Conservation (phyloP, 2,888 invertebrate species). For the Drepana falcataria region DNA sequence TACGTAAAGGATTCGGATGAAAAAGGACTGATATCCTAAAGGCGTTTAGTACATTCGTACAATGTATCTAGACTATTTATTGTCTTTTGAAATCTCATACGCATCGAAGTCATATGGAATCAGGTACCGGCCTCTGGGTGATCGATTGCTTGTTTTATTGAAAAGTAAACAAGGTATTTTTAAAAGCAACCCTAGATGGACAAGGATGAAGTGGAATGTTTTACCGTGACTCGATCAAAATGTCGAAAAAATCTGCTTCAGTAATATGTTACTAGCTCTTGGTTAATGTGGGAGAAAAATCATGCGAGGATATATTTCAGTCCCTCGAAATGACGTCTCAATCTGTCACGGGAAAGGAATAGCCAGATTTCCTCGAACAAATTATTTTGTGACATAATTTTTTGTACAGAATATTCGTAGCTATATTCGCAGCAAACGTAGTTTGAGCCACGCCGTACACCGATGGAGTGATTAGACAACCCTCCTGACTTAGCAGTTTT, state of each 20-base stretch:
- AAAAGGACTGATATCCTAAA: too few species aligned
- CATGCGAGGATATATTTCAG: neutral
- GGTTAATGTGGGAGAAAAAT: neutral
- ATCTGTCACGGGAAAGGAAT: neutral
- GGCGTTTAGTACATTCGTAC: too few species aligned
- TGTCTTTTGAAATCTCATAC: too few species aligned
- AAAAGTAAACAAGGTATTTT: constrained; percentile 62
- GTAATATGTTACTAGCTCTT: neutral
- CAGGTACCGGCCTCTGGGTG: constrained; percentile 50
- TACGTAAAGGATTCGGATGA: too few species aligned
- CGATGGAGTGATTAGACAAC: too few species aligned
- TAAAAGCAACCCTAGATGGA: constrained; percentile 43
- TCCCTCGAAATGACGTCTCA: neutral
- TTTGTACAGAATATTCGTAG: too few species aligned
- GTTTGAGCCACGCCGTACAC: too few species aligned
- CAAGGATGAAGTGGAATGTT: constrained; percentile 39
- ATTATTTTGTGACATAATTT: too few species aligned
- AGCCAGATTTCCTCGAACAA: neutral
- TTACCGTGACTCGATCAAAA: constrained; percentile 40
- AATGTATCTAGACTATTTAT: too few species aligned
- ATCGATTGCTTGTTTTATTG: constrained; percentile 65
- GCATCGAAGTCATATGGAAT: constrained; percentile 32
- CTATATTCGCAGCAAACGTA: too few species aligned
- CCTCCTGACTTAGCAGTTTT: too few species aligned
- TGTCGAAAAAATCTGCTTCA: constrained; percentile 30